These are phyloP conservation scores for Myotis davidii DNA, from an alignment of 2,113 vertebrate genomes.

Conservation along the genomic window DNA sequence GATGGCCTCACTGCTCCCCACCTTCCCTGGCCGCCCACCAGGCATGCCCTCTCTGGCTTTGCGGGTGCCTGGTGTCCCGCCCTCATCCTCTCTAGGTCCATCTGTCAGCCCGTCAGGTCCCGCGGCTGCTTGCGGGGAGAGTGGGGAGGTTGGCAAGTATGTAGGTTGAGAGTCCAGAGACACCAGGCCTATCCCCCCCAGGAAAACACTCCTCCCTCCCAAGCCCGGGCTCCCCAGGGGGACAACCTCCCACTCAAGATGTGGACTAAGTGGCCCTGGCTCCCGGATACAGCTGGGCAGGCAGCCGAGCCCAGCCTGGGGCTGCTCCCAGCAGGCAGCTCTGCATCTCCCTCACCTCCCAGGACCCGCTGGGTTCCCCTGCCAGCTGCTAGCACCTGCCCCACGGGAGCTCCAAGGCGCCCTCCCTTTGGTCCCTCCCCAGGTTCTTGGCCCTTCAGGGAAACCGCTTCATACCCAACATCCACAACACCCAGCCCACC, in stretches of 20 bases:
- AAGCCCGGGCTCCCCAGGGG: not conserved
- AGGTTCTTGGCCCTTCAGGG: not conserved
- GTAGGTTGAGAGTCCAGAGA: not conserved
- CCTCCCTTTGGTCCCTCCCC: too few relatives aligned
- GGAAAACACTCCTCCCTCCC: not conserved
- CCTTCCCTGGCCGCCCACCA: not conserved
- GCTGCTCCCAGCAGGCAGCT: not conserved
- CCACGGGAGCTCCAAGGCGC: not conserved
- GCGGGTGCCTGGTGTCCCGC: not conserved
- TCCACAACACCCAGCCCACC: not conserved
- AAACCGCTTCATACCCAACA: not conserved
- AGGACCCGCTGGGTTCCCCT: too few relatives aligned
- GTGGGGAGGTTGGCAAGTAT: not conserved
- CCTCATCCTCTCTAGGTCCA: not conserved
- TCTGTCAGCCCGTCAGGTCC: accelerated
- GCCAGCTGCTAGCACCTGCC: not conserved
- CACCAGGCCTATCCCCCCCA: not conserved
- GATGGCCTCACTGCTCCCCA: accelerated
- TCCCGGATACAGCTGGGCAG: not conserved
- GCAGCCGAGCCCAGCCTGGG: not conserved
- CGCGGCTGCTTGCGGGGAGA: not conserved
- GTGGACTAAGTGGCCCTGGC: accelerated
- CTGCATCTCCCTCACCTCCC: accelerated
- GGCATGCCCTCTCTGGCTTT: not conserved
- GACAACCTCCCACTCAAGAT: accelerated